phyloP scores from a whole-genome alignment of 2,113 vertebrate genomes.

The Lophochroa leadbeateri region DNA sequence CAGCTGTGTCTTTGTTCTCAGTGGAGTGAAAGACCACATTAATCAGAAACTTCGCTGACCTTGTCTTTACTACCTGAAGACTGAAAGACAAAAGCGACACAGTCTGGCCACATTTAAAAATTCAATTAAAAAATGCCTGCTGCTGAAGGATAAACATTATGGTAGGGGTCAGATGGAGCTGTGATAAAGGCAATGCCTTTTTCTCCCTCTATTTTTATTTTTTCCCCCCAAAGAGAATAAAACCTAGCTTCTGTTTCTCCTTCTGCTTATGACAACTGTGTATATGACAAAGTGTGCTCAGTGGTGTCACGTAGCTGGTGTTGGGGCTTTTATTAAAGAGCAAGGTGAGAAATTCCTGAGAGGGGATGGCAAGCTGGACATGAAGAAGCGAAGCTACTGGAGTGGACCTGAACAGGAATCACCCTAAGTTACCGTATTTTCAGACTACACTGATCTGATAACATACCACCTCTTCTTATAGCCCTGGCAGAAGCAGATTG shows the following conservation, averaged over 20 bases:
- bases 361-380: background rate
- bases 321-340: background rate
- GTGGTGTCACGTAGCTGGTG: background rate
- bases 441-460: background rate
- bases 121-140: slow-evolving; percentile 69
- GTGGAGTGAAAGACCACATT: slow-evolving; percentile 37
- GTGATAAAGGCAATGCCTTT: background rate
- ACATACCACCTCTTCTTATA: background rate
- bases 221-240: background rate
- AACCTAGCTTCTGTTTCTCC: background rate
- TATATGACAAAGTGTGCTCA: background rate
- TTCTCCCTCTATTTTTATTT: background rate
- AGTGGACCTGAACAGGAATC: background rate
- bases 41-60: slow-evolving; percentile 62
- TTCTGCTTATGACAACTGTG: background rate
- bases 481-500: background rate
- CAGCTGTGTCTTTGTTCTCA: slow-evolving; percentile 48
- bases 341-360: background rate
- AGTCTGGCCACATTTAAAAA: slow-evolving; percentile 58
- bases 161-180: background rate
- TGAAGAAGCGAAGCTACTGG: background rate
- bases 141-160: slow-evolving; percentile 50
- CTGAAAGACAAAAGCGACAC: slow-evolving; percentile 51
- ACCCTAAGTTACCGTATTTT: background rate
- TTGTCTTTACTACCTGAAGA: slow-evolving; percentile 64